These are phyloP conservation scores for Neomonachus schauinslandi DNA, from an alignment of 2,113 vertebrate species.

Conservation along the genomic window DNA sequence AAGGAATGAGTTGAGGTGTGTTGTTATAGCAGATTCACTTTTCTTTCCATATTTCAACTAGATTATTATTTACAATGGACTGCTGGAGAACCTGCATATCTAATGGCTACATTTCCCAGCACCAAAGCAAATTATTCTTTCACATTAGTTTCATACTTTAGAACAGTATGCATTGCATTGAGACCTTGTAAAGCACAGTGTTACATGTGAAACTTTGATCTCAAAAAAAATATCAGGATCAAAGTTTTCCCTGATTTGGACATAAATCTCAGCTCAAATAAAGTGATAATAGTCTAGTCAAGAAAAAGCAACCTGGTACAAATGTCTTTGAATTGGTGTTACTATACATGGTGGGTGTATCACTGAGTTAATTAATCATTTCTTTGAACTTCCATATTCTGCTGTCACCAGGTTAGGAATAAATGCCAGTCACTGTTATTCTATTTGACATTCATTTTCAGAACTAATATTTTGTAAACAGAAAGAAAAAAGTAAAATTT, in stretches of 20 bases:
- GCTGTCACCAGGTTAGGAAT: slow-evolving; percentile 74
- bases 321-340: slow-evolving; percentile 82
- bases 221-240: slow-evolving; percentile 77
- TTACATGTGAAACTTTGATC: slow-evolving; percentile 83
- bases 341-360: slow-evolving; percentile 65
- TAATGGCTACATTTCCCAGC: slow-evolving; percentile 39
- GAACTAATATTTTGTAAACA: slow-evolving; percentile 59
- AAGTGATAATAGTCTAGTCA: slow-evolving; percentile 80
- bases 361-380: slow-evolving; percentile 83
- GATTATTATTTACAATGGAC: not conserved
- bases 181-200: slow-evolving; percentile 64
- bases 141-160: slow-evolving; percentile 29
- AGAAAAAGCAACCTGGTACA: slow-evolving; percentile 75
- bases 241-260: slow-evolving; percentile 81
- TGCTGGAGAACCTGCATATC: not conserved
- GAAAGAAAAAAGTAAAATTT: slow-evolving; percentile 55
- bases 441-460: slow-evolving; percentile 78
- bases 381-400: slow-evolving; percentile 83
- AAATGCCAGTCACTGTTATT: slow-evolving; percentile 78
- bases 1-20: not conserved
- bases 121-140: slow-evolving; percentile 30
- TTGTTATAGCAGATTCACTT: not conserved
- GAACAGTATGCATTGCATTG: slow-evolving; percentile 50
- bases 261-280: slow-evolving; percentile 80
- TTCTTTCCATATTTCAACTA: not conserved